Conservation (phyloP, 2,888 invertebrate species). For the Microctonus aethiopoides region DNA sequence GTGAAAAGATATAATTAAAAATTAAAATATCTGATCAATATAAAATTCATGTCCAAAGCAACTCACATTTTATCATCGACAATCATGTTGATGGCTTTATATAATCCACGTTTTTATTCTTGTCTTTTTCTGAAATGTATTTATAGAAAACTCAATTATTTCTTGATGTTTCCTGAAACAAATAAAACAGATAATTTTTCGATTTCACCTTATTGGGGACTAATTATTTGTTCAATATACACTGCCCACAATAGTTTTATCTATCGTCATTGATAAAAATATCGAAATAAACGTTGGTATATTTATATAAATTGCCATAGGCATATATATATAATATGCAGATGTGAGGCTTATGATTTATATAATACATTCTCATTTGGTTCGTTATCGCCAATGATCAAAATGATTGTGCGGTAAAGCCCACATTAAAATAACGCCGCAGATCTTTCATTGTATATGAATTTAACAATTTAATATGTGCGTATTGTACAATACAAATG, state of each 20-base stretch:
- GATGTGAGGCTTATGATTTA: too few relatives aligned
- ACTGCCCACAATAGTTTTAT: neutral
- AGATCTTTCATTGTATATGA: too few relatives aligned
- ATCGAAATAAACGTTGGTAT: neutral
- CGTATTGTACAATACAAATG: neutral
- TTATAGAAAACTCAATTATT: slow-evolving; percentile 5
- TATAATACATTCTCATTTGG: neutral
- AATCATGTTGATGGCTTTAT: slow-evolving; percentile 63
- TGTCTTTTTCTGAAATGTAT: neutral
- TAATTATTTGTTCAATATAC: neutral
- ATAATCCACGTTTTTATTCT: slow-evolving; percentile 39
- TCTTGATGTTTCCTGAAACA: slow-evolving; percentile 45
- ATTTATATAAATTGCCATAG: too few relatives aligned
- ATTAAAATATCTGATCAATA: slow-evolving; percentile 16
- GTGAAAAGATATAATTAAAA: neutral
- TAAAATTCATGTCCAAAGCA: slow-evolving; percentile 15
- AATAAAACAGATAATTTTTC: slow-evolving; percentile 5
- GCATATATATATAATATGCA: too few relatives aligned
- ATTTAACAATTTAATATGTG: too few relatives aligned
- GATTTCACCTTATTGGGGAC: neutral
- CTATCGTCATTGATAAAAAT: neutral
- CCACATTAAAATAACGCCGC: too few relatives aligned
- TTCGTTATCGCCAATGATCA: slow-evolving; percentile 29
- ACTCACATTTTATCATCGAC: slow-evolving; percentile 67
- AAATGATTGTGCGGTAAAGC: slow-evolving; percentile 39